Evolutionary conservation across 1,140 invertebrate species (phyloP).

Genomic region (Drosophila ohnishii): DNA sequence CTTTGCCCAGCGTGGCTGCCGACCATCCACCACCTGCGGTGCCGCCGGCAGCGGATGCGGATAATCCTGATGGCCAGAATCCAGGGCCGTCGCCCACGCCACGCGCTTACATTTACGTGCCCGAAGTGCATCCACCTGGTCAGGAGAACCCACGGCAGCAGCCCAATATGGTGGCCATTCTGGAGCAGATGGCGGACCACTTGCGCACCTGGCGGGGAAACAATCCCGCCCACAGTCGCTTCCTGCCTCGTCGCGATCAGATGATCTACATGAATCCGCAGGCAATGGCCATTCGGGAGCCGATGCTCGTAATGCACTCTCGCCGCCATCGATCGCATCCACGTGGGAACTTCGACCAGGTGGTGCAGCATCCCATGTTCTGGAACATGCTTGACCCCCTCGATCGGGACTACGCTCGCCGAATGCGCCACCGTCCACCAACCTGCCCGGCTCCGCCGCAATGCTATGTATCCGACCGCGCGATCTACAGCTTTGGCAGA

Average conservation of each 20-base stretch:
- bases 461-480: slow-evolving; percentile 69
- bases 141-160: slow-evolving; percentile 33
- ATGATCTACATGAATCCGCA: slow-evolving; percentile 70
- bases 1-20: slow-evolving; percentile 35
- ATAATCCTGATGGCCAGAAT: slow-evolving; percentile 4
- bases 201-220: slow-evolving; percentile 53
- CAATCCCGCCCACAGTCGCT: slow-evolving; percentile 62
- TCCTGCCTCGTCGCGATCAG: slow-evolving; percentile 71
- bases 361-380: slow-evolving; percentile 73
- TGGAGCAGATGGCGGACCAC: slow-evolving; percentile 56
- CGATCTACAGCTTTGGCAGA: slow-evolving; percentile 77
- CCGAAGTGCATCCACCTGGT: slow-evolving; percentile 17
- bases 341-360: slow-evolving; percentile 63
- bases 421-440: slow-evolving; percentile 23
- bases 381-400: slow-evolving; percentile 78
- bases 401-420: slow-evolving; percentile 45
- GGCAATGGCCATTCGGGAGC: slow-evolving; percentile 31
- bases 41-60: slow-evolving; percentile 38
- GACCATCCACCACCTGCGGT: slow-evolving; percentile 15
- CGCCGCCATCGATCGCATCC: slow-evolving; percentile 45
- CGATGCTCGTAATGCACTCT: slow-evolving; percentile 39
- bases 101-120: slow-evolving; percentile 59
- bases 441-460: slow-evolving; percentile 24
- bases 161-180: slow-evolving; percentile 38
- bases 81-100: slow-evolving; percentile 18